Evolutionary conservation across 2,113 vertebrate genomes (phyloP).

Genomic region (Eurystomus gularis): DNA sequence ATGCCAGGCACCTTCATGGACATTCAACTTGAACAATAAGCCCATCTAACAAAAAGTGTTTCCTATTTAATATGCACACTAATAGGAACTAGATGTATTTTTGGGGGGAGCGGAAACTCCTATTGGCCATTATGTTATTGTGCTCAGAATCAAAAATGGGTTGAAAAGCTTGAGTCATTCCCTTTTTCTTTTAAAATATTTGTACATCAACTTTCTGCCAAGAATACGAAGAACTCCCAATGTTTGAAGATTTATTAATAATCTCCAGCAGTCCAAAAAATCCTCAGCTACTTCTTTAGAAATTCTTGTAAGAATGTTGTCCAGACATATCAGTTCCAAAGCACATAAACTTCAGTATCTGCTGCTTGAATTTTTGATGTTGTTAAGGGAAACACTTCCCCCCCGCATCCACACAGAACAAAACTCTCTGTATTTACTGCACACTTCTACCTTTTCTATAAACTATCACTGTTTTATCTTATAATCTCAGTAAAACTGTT

Average conservation of each 20-base stretch:
- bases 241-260: conserved; percentile 5
- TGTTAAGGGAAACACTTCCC: not conserved
- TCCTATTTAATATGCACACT: not conserved
- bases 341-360: not conserved
- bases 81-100: not conserved
- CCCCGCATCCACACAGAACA: not conserved
- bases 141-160: not conserved
- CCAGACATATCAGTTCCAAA: not conserved
- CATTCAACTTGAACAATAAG: not conserved
- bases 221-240: not conserved
- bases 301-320: not conserved
- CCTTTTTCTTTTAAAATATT: conserved; percentile 6
- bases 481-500: not conserved
- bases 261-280: not conserved
- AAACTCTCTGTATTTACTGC: not conserved
- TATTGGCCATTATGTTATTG: not conserved
- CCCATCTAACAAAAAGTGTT: not conserved
- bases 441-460: not conserved
- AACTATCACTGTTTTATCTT: not conserved
- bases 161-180: not conserved
- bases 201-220: not conserved
- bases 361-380: not conserved
- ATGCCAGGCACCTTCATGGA: not conserved
- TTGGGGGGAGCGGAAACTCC: not conserved
- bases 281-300: not conserved